Base-by-base conservation (phyloP, 2,888 invertebrate genomes). In the Chironomus tentans region DNA sequence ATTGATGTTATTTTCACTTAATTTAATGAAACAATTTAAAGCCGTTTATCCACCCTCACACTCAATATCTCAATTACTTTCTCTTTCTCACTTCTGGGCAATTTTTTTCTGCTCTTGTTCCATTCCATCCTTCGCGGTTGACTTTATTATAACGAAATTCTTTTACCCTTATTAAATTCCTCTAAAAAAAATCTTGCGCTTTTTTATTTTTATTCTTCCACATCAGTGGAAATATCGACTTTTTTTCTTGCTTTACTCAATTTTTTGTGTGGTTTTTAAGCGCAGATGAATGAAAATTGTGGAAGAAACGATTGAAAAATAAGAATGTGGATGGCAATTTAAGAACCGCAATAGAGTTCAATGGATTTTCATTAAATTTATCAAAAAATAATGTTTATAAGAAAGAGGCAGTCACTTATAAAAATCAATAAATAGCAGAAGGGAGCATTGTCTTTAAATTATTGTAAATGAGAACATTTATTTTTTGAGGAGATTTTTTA, bases 171-270 rank as follows among this genome's bases (percentile, higher is more conserved):
- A 56, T 56, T 56, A 56, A 56, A 56, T 56, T 56, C 56, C 56
- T 56, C 18, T 56, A 56, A 56, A 56, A 56, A 28, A 56, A 56
- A 56, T 56, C 56, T 56, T 56, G 56, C 56, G 56, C n/a, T 15
- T 15, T 56, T 56, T 56, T 56, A 38, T 56, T 56, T 56, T 15
- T 56, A n/a, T 65, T 65, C 24, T 65, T 65, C 65, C 65, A 65
- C 65, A 24, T 65, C 65, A 65, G 21, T 65, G 65, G 21, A 65
- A 65, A 21, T 65, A 65, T 65, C 24, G 65, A 65, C 65, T 65
- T 65, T 65, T 56, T 56, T 56, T 50, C 15, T 15, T 15, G 56
- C 5, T 56, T 15, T 18, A 56, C 38, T 38, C 38, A 38, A 38
- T 38, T 38, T 38, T 38, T 38, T 38, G 38, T 38, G 38, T 7